Base-by-base conservation (phyloP, 1,140 invertebrate genomes). In the Colletes latitarsis region DNA sequence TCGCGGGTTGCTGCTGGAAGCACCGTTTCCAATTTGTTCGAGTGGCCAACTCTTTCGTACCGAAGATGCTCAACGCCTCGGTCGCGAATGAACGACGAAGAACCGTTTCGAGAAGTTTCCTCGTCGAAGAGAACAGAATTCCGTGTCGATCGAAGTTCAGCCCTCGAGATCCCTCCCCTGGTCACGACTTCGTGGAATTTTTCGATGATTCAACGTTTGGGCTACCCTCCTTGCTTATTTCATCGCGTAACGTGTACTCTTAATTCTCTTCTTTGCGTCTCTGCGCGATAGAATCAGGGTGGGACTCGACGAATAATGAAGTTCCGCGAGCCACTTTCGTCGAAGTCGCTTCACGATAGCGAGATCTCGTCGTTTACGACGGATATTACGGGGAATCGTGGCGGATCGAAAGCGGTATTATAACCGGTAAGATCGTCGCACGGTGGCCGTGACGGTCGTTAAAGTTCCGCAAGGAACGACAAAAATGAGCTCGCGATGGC, bases 11-110 rank as follows among this genome's bases (percentile, higher is more conserved):
- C 79, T 58, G 74, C 79, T 39, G 46, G 79, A 55, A 89, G 55
- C 86, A 15, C 75, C 88, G 89, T 83, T 91, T 92, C 87, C 92
- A 93, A 93, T 93, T 93, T 93, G 88, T 89, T 93, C 89, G 74
- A 92, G 92, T 91, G 85, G 82, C 63, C 78, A 62, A 68, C 71
- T 39, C 41, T 60, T 75, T 53, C 21, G 63, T 19, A 43, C 49
- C 19, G 60, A 64, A 52, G 78, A 75, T 39, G 78, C 53, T 60
- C 78, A 21, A 60, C 49, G 77, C 55, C 64, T 58, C 46, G 70
- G 30, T 15, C 71, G 62, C 55, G 71, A 74, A 74, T 66, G 71
- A 80, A 67, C 71, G 52, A 49, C 49, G 49, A 49, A 52, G n/a
- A 14, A 39, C 15, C 39, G n/a, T 58, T 66, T 80, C 43, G 15